These are phyloP conservation scores for Tautogolabrus adspersus DNA, from an alignment of 2,113 vertebrate genomes.

Conservation along the genomic window DNA sequence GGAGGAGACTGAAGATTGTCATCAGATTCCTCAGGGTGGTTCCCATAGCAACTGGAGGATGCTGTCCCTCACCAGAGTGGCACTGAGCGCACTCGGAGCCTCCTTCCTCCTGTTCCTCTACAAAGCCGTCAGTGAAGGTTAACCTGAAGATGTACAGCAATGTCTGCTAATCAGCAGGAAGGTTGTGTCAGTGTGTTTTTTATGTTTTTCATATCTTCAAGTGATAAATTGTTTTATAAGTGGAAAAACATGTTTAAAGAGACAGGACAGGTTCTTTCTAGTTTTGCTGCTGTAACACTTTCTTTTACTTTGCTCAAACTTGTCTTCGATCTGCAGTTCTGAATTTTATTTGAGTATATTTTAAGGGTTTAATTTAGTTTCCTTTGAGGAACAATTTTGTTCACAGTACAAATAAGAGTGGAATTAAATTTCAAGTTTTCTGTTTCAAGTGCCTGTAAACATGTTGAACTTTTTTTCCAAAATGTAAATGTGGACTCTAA, in stretches of 20 bases:
- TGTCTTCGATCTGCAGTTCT: conserved; percentile 5
- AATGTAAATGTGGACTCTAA: not conserved
- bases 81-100: conserved; percentile 82
- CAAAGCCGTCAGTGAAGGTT: conserved; percentile 68
- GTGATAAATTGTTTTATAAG: not conserved
- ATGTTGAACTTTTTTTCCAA: not conserved
- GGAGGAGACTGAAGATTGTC: conserved; percentile 80
- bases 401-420: not conserved
- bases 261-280: not conserved
- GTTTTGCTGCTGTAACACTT: not conserved
- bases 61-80: conserved; percentile 71
- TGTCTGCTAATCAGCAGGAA: not conserved
- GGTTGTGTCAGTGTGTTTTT: not conserved
- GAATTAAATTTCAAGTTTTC: not conserved
- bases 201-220: not conserved
- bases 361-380: conserved; percentile 36
- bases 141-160: conserved; percentile 11
- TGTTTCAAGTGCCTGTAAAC: not conserved
- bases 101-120: conserved; percentile 81
- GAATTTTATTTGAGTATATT: conserved; percentile 8
- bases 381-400: conserved; percentile 2
- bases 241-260: not conserved
- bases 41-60: conserved; percentile 66
- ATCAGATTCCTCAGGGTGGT: conserved; percentile 73
- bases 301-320: not conserved